Conservation (phyloP, 2,888 invertebrate species). For the Macaria notata region DNA sequence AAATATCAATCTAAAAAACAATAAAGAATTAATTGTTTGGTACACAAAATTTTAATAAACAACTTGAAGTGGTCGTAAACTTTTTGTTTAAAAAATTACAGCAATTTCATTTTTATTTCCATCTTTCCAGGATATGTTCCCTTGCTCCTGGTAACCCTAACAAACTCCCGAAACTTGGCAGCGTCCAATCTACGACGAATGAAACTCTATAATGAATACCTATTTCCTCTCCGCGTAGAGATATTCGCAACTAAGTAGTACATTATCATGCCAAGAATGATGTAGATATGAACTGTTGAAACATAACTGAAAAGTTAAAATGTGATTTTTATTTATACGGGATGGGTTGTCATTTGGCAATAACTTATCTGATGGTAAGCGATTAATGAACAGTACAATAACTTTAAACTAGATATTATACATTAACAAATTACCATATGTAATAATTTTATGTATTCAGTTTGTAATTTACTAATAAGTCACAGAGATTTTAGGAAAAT, state of each 20-base stretch:
- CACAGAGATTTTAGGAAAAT: too few relatives aligned
- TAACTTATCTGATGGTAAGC: neutral
- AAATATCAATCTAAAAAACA: too few relatives aligned
- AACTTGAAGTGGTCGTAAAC: too few relatives aligned
- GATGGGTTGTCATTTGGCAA: neutral
- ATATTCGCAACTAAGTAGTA: slow-evolving; percentile 16
- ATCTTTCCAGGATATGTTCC: too few relatives aligned
- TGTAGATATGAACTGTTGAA: slow-evolving; percentile 1
- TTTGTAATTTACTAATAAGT: too few relatives aligned
- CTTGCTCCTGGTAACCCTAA: neutral
- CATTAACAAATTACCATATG: too few relatives aligned
- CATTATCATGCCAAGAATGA: slow-evolving; percentile 15
- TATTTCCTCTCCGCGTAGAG: slow-evolving; percentile 14
- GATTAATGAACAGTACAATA: neutral
- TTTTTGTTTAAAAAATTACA: too few relatives aligned
- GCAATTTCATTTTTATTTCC: too few relatives aligned
- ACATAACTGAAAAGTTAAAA: neutral
- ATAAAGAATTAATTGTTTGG: too few relatives aligned
- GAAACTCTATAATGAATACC: slow-evolving; percentile 23
- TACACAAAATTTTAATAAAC: too few relatives aligned
- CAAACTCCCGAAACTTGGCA: slow-evolving; percentile 17
- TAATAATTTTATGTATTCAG: too few relatives aligned
- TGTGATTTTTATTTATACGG: neutral
- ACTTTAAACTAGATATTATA: too few relatives aligned
- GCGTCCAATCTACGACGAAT: slow-evolving; percentile 21